Percentiles rank a stretch among this genome's conserved stretches.
Conservation (phyloP, 2,113 vertebrate species). For the Hemiscyllium ocellatum region DNA sequence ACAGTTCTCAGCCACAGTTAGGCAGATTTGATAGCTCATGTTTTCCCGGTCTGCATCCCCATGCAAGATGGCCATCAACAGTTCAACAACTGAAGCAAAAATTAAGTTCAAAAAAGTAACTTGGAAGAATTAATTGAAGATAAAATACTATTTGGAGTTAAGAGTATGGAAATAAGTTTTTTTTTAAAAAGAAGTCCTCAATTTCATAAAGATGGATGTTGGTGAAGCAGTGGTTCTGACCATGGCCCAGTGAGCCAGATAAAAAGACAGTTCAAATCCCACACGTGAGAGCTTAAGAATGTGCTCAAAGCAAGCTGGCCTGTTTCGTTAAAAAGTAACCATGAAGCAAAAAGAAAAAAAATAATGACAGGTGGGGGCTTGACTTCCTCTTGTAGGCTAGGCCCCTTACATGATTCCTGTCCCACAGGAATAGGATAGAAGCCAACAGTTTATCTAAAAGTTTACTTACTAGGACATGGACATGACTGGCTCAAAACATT, state of each 20-base stretch:
- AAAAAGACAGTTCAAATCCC: not conserved
- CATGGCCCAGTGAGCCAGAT: not conserved
- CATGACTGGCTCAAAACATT: no score
- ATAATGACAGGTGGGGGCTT: no score
- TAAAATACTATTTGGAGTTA: not conserved
- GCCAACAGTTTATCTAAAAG: no score
- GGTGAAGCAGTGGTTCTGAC: not conserved
- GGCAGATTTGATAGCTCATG: not conserved
- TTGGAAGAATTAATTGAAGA: not conserved
- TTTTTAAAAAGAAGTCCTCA: not conserved
- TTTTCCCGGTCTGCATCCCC: not conserved
- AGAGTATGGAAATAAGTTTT: not conserved
- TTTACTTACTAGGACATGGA: no score
- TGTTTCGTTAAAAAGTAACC: no score
- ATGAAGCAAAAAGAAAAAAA: no score
- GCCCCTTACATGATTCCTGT: no score
- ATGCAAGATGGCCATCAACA: not conserved
- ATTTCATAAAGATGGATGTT: not conserved
- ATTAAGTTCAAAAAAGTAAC: not conserved
- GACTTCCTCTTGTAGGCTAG: no score
- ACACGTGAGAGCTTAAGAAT: no score
- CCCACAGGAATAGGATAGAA: no score
- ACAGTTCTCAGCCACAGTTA: not conserved
- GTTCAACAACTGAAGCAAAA: not conserved
- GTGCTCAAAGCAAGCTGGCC: no score